Base-by-base conservation (phyloP, 2,888 invertebrate genomes). In the Eupeodes luniger region DNA sequence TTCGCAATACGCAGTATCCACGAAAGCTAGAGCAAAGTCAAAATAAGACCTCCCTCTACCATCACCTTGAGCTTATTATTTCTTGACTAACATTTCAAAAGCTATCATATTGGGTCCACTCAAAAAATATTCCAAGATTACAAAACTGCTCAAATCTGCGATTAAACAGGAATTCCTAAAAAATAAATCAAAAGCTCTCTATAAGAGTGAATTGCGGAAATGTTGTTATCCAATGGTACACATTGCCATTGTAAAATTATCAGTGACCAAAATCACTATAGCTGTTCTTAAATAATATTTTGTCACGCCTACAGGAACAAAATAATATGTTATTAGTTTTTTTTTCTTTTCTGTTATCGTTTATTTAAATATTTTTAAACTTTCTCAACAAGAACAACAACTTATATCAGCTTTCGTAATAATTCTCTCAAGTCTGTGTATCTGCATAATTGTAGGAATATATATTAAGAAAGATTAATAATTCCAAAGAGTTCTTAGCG, bases 341-440 rank as follows among this genome's bases (percentile, higher is more conserved):
- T 27, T 19, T 11, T 34, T 59, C 14, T n/a, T 34, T 59, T n/a
- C 9, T 36, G 59, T 59, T 59, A 57, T 57, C 57, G 14, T 59
- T 9, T 9, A 59, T 36, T 36, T n/a, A 59, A 36, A 59, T 59
- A 79, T 86, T 70, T 66, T 74, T 67, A 81, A 72, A 57, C 47
- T 81, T 47, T 59, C 51, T 53, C 53, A 53, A 51, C 1, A 76
- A 79, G 10, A 59, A 70, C 4, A 36, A 36, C 7, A 61, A n/a
- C 27, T 84, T 84, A 87, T 87, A 87, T 87, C 87, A 74, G 61
- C 70, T 87, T 80, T 80, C 80, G 84, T 87, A 87, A 84, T 80
- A 76, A 36, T 76, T 79, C 51, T 79, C 51, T 59, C 27, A 34
- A 59, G 16, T 3, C 27, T 19, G 19, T 3, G 19, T 55, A 55